These are phyloP conservation scores for Drosophila putrida DNA, from an alignment of 2,888 invertebrate genomes.

Conservation along the genomic window DNA sequence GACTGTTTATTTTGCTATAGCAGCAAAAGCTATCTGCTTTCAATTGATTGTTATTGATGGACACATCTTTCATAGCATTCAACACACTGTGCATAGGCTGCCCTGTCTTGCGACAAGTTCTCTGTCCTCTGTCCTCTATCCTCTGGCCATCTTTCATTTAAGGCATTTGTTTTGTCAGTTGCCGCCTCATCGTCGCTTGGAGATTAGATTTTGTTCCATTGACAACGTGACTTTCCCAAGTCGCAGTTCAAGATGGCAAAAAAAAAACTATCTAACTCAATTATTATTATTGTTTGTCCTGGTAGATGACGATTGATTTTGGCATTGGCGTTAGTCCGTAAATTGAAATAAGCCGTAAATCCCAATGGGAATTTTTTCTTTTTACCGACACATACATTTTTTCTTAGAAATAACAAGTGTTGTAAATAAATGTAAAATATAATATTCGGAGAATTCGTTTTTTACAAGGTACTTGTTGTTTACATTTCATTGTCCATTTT, in stretches of 20 bases:
- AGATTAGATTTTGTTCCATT: slow-evolving; percentile 67
- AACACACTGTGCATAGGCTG: slow-evolving; percentile 38
- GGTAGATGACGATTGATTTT: slow-evolving; percentile 54
- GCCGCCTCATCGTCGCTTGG: slow-evolving; percentile 51
- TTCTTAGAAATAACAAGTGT: background rate
- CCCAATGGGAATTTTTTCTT: slow-evolving; percentile 20
- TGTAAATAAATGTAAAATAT: background rate
- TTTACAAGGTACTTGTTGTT: background rate
- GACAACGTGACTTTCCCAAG: slow-evolving; percentile 61
- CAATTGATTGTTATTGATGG: background rate
- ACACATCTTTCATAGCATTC: background rate
- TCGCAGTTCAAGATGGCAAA: slow-evolving; percentile 37
- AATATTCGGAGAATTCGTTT: background rate
- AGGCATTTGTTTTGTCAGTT: slow-evolving; percentile 75
- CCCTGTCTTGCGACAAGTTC: slow-evolving; percentile 46
- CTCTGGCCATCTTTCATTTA: slow-evolving; percentile 72
- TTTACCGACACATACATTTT: background rate
- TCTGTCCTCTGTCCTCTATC: slow-evolving; percentile 6
- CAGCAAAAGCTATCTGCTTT: background rate
- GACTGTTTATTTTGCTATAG: background rate
- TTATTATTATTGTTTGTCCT: slow-evolving; percentile 73
- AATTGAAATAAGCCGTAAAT: slow-evolving; percentile 53
- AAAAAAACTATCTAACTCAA: slow-evolving; percentile 68
- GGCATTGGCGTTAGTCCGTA: slow-evolving; percentile 24
- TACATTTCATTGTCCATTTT: background rate